Conservation (phyloP, 2,888 invertebrate species). For the Phyllotreta striolata region DNA sequence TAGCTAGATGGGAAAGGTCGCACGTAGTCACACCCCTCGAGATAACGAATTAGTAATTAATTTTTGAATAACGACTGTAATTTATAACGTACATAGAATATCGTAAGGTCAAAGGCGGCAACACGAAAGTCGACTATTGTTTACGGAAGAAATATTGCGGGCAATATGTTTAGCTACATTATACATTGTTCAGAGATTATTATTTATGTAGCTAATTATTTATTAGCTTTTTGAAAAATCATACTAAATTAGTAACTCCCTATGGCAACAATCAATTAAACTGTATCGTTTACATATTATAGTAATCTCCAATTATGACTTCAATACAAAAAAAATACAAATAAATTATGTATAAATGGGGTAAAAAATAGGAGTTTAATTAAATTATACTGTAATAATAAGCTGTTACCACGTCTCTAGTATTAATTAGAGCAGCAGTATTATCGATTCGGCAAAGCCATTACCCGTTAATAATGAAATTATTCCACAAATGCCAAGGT, state of each 20-base stretch:
- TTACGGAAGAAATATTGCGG: conserved; percentile 1
- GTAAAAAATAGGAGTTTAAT: too few relatives aligned
- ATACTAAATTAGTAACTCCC: too few relatives aligned
- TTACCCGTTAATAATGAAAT: conserved; percentile 29
- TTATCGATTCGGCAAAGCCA: conserved; percentile 28
- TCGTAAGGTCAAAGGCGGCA: conserved; percentile 6
- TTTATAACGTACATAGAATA: conserved; percentile 14
- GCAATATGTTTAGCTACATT: neutral
- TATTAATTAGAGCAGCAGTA: conserved; percentile 1
- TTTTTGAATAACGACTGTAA: conserved; percentile 29
- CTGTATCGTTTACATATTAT: too few relatives aligned
- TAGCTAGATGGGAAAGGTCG: conserved; percentile 24
- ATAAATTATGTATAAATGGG: too few relatives aligned
- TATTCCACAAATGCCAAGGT: conserved; percentile 38
- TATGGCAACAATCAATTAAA: too few relatives aligned
- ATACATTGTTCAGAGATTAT: too few relatives aligned
- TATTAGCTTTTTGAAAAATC: too few relatives aligned
- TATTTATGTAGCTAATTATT: too few relatives aligned
- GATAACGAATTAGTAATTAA: conserved; percentile 27
- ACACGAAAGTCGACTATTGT: conserved; percentile 15
- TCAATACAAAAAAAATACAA: too few relatives aligned
- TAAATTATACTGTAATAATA: too few relatives aligned
- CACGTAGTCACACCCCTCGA: conserved; percentile 28
- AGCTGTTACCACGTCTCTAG: too few relatives aligned
- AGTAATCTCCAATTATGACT: too few relatives aligned